Conservation (phyloP, 2,888 invertebrate species). For the Zhuqinia jingwanae region DNA sequence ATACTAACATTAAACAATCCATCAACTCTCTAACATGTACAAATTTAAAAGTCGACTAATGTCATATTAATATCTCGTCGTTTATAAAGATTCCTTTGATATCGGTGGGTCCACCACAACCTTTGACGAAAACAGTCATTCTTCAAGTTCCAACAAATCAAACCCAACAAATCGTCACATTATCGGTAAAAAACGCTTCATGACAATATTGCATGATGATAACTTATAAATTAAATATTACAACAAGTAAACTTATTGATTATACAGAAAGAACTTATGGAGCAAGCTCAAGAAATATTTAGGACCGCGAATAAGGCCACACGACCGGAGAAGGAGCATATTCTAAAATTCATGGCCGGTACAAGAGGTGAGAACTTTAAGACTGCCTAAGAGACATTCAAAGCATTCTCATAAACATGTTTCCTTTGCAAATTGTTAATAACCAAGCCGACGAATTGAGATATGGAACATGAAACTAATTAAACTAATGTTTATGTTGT, state of each 20-base stretch:
- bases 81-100: slow-evolving; percentile 56
- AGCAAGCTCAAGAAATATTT: slow-evolving; percentile 99
- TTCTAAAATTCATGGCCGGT: slow-evolving; percentile 99
- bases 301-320: slow-evolving; percentile 97
- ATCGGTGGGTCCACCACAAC: slow-evolving; percentile 72
- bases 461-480: too few species aligned
- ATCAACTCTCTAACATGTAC: neutral
- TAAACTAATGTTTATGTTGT: too few species aligned
- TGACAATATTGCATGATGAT: slow-evolving; percentile 2
- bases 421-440: too few species aligned
- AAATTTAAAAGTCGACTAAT: neutral
- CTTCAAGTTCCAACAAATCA: slow-evolving; percentile 78
- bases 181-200: slow-evolving; percentile 75
- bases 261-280: slow-evolving; percentile 94
- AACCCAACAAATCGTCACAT: slow-evolving; percentile 78
- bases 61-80: slow-evolving; percentile 24
- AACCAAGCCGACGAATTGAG: too few species aligned
- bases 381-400: too few species aligned
- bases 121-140: slow-evolving; percentile 79
- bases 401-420: neutral
- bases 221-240: neutral
- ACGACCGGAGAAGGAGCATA: slow-evolving; percentile 97
- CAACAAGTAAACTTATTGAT: neutral
- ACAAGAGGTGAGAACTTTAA: too few species aligned
- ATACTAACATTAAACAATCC: neutral